Conservation (phyloP, 2,888 invertebrate species). For the Petrolisthes manimaculis region DNA sequence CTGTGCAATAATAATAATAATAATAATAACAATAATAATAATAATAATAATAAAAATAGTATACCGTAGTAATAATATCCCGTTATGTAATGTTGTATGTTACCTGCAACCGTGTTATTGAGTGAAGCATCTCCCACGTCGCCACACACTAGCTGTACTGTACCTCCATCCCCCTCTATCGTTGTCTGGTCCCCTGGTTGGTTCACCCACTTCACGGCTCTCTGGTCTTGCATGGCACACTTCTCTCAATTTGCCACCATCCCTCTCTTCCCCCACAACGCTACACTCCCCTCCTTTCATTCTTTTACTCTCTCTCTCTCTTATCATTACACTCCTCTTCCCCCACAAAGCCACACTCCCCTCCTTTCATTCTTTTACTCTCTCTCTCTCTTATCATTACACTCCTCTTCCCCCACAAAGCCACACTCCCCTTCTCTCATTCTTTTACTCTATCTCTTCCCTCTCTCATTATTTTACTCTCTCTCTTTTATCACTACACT, state of each 20-base stretch:
- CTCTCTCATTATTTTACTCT: not conserved
- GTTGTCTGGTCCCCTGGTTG: not conserved
- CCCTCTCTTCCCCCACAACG: not conserved
- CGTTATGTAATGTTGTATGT: not conserved
- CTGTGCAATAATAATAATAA: not conserved
- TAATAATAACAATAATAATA: not conserved
- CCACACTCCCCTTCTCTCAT: not conserved
- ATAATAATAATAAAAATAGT: not conserved
- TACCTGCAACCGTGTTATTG: no score
- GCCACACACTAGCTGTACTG: not conserved
- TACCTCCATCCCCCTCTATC: not conserved
- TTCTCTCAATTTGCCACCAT: conserved; percentile 6
- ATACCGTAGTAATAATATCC: not conserved
- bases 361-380: not conserved
- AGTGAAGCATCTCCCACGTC: not conserved
- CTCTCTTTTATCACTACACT: not conserved
- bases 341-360: not conserved
- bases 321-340: not conserved
- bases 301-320: not conserved
- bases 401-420: not conserved
- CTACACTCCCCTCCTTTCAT: not conserved
- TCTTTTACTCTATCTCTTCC: not conserved
- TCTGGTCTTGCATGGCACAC: not conserved
- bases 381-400: not conserved
- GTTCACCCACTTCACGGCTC: not conserved